A percentile compares a stretch with the other conserved stretches of the same genome.
Evolutionary conservation across 2,113 vertebrate genomes (phyloP).

Genomic region (Strigops habroptila): DNA sequence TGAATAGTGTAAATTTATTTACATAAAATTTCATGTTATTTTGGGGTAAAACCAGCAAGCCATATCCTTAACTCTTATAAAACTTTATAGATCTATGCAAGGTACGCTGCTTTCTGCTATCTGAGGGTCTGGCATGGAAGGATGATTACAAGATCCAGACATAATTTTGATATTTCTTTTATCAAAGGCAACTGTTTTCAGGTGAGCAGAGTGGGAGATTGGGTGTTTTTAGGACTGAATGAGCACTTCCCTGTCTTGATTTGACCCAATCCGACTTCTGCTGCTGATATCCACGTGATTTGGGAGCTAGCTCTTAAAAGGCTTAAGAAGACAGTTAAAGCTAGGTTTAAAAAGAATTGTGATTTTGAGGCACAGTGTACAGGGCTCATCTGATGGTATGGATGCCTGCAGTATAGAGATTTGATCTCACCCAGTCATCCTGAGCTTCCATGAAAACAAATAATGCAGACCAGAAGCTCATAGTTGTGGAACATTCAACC

Average conservation of each 20-base stretch:
- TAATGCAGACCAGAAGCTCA: neutral
- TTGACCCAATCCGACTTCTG: neutral
- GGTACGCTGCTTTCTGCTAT: neutral
- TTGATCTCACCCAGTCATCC: neutral
- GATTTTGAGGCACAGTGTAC: rapidly evolving
- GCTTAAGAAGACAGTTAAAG: neutral
- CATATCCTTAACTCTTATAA: neutral
- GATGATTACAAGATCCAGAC: neutral
- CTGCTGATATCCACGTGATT: neutral
- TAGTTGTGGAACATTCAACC: neutral
- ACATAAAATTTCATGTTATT: neutral
- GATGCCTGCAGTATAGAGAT: neutral
- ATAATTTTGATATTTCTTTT: neutral
- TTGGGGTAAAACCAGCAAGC: neutral
- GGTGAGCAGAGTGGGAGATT: neutral
- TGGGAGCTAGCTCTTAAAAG: neutral
- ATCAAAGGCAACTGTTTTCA: neutral
- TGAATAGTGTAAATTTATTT: neutral
- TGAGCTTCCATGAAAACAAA: neutral
- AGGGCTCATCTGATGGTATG: neutral
- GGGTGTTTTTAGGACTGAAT: neutral
- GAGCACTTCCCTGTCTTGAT: neutral
- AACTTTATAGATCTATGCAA: neutral
- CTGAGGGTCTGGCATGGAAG: neutral
- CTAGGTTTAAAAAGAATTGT: neutral